Evolutionary conservation across 2,113 vertebrate genomes (phyloP).

Genomic region (Perognathus longimembris): DNA sequence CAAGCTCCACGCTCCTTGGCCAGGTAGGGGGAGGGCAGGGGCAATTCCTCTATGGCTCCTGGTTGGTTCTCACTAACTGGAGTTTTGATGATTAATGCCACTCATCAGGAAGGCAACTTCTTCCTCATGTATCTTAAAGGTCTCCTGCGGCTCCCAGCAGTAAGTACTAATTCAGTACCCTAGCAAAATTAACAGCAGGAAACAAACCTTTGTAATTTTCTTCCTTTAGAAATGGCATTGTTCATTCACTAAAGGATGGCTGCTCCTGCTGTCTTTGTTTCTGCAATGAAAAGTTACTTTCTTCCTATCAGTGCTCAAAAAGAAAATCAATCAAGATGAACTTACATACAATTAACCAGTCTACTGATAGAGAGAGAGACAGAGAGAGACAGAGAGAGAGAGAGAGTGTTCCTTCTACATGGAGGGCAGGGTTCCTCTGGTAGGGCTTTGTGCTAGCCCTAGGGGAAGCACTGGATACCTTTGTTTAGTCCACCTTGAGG

Average conservation of each 20-base stretch:
- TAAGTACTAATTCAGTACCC: conserved; percentile 83
- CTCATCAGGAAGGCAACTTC: conserved; percentile 83
- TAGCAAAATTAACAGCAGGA: conserved; percentile 88
- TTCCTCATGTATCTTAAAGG: conserved; percentile 82
- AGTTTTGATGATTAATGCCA: conserved; percentile 84
- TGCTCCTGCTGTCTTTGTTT: conserved; percentile 83
- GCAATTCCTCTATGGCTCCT: background rate
- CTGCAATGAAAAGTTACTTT: conserved; percentile 82
- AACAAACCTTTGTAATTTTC: conserved; percentile 87
- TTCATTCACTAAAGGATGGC: conserved; percentile 83
- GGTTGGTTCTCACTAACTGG: conserved; percentile 76
- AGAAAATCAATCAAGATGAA: conserved; percentile 82
- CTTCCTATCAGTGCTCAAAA: conserved; percentile 77
- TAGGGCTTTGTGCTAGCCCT: conserved; percentile 68
- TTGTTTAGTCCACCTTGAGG: conserved; percentile 77
- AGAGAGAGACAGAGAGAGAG: conserved; percentile 67
- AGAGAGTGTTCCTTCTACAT: conserved; percentile 77
- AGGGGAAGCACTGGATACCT: conserved; percentile 61
- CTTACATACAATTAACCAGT: conserved; percentile 83
- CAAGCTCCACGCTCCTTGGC: conserved; percentile 32
- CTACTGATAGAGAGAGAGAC: conserved; percentile 65
- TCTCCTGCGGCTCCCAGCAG: conserved; percentile 85
- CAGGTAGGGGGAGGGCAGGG: rapidly evolving
- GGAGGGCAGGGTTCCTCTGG: conserved; percentile 65
- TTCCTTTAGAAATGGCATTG: conserved; percentile 85